phyloP scores from a whole-genome alignment of 2,113 vertebrate genomes.

The Catharus fuscescens region DNA sequence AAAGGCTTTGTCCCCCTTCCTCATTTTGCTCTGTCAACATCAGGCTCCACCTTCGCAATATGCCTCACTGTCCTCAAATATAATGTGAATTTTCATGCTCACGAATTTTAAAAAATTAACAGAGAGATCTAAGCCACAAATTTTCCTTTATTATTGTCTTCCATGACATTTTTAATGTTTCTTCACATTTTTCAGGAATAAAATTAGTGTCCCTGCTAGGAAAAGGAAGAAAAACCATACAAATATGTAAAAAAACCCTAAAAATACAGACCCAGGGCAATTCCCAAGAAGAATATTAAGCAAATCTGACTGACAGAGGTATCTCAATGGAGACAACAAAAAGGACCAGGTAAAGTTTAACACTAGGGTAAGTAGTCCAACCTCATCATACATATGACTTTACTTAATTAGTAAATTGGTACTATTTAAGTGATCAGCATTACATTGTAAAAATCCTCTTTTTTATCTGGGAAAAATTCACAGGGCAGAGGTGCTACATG shows the following conservation, averaged over 20 bases:
- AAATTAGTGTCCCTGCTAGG: conserved; percentile 30
- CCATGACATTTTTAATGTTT: conserved; percentile 3
- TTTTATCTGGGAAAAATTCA: neutral
- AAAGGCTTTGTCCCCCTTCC: conserved; percentile 23
- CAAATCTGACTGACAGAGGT: neutral
- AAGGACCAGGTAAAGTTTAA: neutral
- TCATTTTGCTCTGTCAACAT: neutral
- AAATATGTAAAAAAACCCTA: neutral
- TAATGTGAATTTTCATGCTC: neutral
- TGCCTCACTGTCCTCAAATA: neutral
- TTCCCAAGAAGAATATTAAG: neutral
- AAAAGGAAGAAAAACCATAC: neutral
- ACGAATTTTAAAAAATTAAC: neutral
- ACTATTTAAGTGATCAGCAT: neutral
- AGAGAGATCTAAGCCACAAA: neutral
- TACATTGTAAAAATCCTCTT: neutral
- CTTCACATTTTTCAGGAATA: conserved; percentile 17
- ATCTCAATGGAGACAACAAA: neutral
- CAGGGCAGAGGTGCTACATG: neutral
- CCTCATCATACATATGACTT: neutral
- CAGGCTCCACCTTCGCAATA: neutral
- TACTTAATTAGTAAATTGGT: neutral
- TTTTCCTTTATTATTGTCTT: conserved; percentile 20
- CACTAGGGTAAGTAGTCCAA: neutral
- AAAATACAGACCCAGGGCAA: neutral